These are phyloP conservation scores for Stigmatopora argus DNA, from an alignment of 2,113 vertebrate genomes.

Conservation along the genomic window DNA sequence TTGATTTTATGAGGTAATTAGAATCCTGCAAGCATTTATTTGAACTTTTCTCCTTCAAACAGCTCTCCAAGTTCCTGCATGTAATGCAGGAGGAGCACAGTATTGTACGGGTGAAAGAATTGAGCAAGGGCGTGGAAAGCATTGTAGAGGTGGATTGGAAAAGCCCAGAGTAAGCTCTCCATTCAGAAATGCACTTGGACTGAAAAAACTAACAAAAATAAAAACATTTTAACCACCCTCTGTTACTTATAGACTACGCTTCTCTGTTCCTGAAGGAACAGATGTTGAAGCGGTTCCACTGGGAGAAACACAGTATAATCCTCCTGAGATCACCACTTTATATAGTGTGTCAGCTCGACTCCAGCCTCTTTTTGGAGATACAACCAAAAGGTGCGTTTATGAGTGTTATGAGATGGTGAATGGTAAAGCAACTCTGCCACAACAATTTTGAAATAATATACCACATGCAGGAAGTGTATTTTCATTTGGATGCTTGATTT, in stretches of 20 bases:
- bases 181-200: not conserved
- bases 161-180: conserved; percentile 76
- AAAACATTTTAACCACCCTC: conserved; percentile 4
- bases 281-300: conserved; percentile 46
- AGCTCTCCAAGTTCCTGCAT: conserved; percentile 95
- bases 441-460: too few relatives aligned
- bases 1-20: not conserved
- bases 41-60: conserved; percentile 16
- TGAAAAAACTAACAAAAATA: not conserved
- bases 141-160: conserved; percentile 92
- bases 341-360: conserved; percentile 82
- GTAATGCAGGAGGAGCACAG: conserved; percentile 82
- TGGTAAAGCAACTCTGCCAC: too few relatives aligned
- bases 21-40: not conserved
- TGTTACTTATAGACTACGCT: conserved; percentile 74
- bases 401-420: too few relatives aligned
- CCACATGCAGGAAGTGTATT: too few relatives aligned
- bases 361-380: conserved; percentile 82
- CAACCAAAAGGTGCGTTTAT: conserved; percentile 78
- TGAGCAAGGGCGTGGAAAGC: conserved; percentile 93
- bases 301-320: conserved; percentile 73
- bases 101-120: conserved; percentile 85
- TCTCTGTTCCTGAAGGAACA: conserved; percentile 71
- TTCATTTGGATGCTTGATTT: too few relatives aligned
- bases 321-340: conserved; percentile 83